A percentile compares a stretch with the other conserved stretches of the same genome.
Conservation (phyloP, 1,140 invertebrate genomes). For the Uloborus diversus region DNA sequence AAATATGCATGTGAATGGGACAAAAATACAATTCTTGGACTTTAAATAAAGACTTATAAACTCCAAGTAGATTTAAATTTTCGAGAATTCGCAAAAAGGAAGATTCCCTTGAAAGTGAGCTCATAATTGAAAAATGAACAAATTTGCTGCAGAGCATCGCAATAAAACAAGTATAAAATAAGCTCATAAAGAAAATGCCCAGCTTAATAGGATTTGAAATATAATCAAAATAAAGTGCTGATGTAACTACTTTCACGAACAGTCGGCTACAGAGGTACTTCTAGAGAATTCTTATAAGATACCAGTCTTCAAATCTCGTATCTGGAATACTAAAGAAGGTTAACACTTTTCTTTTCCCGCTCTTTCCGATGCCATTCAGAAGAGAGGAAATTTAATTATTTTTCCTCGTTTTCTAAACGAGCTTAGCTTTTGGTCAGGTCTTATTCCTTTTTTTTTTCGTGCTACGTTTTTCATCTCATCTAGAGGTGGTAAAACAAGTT, state of each 20-base stretch:
- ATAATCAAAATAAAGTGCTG: slow-evolving; percentile 46
- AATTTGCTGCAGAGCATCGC: too few species aligned
- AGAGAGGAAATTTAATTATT: slow-evolving; percentile 42
- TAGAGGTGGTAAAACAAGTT: too few species aligned
- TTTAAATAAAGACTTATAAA: too few species aligned
- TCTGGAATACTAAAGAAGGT: slow-evolving; percentile 24
- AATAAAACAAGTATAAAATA: too few species aligned
- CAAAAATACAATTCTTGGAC: too few species aligned
- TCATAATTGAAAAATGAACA: too few species aligned
- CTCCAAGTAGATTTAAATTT: too few species aligned
- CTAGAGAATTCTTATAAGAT: slow-evolving; percentile 27
- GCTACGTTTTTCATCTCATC: not conserved
- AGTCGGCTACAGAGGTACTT: slow-evolving; percentile 24
- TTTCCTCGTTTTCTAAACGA: slow-evolving; percentile 2
- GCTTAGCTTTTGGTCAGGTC: not conserved
- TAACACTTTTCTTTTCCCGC: slow-evolving; percentile 21
- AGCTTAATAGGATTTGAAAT: slow-evolving; percentile 37
- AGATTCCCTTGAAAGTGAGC: too few species aligned
- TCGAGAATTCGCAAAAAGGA: too few species aligned
- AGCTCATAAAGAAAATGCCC: not conserved
- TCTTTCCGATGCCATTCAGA: not conserved
- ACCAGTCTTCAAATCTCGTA: slow-evolving; percentile 39
- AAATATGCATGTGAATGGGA: too few species aligned
- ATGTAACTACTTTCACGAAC: slow-evolving; percentile 18
- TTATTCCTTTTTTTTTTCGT: not conserved